Conservation (phyloP, 2,113 vertebrate species). For the Megaleporinus macrocephalus region DNA sequence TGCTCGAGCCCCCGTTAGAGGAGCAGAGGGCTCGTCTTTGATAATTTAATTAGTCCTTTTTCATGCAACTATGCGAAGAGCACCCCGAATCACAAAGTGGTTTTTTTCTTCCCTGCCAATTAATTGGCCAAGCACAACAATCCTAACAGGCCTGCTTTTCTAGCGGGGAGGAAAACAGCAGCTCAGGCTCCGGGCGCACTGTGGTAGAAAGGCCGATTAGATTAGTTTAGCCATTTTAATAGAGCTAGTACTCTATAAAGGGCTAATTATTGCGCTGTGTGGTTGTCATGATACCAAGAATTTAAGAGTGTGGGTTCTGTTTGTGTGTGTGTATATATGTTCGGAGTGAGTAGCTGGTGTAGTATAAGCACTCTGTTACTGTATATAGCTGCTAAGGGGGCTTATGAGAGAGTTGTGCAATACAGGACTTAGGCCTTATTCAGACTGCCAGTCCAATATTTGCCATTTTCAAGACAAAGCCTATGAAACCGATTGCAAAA, state of each 20-base stretch:
- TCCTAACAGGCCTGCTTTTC: constrained; percentile 43
- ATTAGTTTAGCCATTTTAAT: constrained; percentile 31
- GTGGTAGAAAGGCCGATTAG: constrained; percentile 25
- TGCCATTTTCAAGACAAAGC: no score
- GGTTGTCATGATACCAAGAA: background rate
- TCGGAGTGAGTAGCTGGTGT: background rate
- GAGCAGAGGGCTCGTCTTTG: constrained; percentile 39
- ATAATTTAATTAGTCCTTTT: constrained; percentile 54
- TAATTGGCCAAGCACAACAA: constrained; percentile 45
- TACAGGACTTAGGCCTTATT: no score
- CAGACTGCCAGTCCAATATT: no score
- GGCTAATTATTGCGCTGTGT: background rate
- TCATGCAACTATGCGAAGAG: constrained; percentile 48
- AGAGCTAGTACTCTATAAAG: background rate
- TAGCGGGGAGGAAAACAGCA: constrained; percentile 1
- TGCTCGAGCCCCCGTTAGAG: constrained; percentile 26
- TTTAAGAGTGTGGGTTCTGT: background rate
- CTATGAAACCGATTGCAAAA: no score
- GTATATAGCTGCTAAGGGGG: no score
- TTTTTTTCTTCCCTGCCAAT: constrained; percentile 41
- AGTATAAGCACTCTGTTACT: background rate
- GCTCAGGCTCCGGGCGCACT: background rate
- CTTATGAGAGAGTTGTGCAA: no score
- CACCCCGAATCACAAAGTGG: constrained; percentile 37
- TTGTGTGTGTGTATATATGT: constrained; percentile 7